Percentiles rank a stretch among this genome's conserved stretches.
Evolutionary conservation across 2,888 invertebrate species (phyloP).

Genomic region (Cerastis rubricosa): DNA sequence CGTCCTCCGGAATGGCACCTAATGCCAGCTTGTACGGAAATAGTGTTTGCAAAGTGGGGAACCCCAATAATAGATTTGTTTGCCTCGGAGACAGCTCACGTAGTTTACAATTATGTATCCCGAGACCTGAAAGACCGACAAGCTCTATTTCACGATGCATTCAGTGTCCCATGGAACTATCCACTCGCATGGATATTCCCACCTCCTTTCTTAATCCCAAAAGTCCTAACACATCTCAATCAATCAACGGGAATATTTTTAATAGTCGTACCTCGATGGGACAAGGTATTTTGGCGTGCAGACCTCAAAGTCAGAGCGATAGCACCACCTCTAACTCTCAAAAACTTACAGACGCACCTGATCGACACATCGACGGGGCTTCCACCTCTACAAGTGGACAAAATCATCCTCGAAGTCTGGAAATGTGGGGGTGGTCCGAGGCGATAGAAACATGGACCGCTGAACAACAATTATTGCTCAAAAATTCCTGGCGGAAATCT

Average conservation of each 20-base stretch:
- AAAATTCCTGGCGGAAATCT: not conserved
- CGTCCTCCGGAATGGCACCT: not conserved
- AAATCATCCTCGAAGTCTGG: not conserved
- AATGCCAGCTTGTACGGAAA: slow-evolving; percentile 8
- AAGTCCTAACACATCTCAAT: slow-evolving; percentile 29
- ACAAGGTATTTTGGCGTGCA: not conserved
- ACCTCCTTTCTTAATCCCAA: slow-evolving; percentile 5
- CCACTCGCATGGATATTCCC: slow-evolving; percentile 3
- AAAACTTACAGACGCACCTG: not conserved
- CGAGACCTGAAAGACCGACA: not conserved
- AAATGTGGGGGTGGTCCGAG: slow-evolving; percentile 3
- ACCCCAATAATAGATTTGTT: slow-evolving; percentile 13
- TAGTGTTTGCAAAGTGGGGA: slow-evolving; percentile 5
- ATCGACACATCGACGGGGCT: not conserved
- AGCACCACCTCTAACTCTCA: not conserved
- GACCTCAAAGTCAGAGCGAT: not conserved
- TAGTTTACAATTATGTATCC: slow-evolving; percentile 17
- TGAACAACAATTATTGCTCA: slow-evolving; percentile 1
- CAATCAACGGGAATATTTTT: slow-evolving; percentile 26
- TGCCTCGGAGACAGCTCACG: slow-evolving; percentile 15
- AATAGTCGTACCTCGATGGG: slow-evolving; percentile 14
- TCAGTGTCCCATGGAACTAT: slow-evolving; percentile 11
- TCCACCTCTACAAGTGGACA: not conserved
- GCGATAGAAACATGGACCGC: not conserved
- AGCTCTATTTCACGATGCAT: slow-evolving; percentile 7